phyloP scores from a whole-genome alignment of 2,113 vertebrate genomes.

The Vulpes vulpes region DNA sequence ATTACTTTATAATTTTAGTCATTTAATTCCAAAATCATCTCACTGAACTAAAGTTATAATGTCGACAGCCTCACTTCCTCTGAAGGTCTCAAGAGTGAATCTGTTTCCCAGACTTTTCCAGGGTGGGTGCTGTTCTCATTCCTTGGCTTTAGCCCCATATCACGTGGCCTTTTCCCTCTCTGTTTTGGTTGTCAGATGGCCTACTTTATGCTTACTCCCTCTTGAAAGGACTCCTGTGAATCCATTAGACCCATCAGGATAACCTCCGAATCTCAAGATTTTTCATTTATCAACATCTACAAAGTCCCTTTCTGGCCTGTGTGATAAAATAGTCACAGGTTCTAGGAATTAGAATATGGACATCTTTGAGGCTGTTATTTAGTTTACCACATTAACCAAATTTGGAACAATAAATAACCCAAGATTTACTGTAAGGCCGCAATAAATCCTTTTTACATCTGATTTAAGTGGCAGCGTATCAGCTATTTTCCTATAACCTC shows the following conservation, averaged over 20 bases:
- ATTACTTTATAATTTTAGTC: background rate
- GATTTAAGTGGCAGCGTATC: background rate
- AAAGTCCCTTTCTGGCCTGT: background rate
- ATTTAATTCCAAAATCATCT: background rate
- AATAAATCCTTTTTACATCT: background rate
- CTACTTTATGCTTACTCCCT: background rate
- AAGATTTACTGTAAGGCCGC: background rate
- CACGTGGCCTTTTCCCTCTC: background rate
- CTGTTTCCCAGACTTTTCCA: background rate
- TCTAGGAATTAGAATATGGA: background rate
- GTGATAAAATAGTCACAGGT: background rate
- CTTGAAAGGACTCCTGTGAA: background rate
- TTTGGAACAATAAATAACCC: background rate
- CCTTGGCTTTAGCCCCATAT: background rate
- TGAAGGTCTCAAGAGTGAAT: background rate
- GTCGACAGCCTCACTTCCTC: rapidly evolving
- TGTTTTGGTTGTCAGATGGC: background rate
- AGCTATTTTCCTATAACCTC: background rate
- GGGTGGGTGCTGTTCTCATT: background rate
- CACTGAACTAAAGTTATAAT: background rate
- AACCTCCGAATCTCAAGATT: background rate
- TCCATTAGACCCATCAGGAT: rapidly evolving
- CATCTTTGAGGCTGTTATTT: background rate
- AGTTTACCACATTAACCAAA: background rate
- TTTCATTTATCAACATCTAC: background rate